Evolutionary conservation across 2,113 vertebrate species (phyloP), one percentile per base, ranked within the genome.

Genomic region (Aplodontia rufa): DNA sequence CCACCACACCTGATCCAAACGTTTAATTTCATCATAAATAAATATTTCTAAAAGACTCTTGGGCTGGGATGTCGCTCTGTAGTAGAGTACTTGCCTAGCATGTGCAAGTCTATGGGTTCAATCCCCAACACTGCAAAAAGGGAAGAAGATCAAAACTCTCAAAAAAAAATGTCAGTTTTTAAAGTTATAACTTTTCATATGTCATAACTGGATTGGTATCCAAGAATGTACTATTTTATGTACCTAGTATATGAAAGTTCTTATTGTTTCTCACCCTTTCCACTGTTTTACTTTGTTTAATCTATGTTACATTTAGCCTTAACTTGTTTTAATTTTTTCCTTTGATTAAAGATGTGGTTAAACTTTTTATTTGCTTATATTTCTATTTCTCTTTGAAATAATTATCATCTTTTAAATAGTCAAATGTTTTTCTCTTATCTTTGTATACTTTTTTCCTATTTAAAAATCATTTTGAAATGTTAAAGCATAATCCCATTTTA

Each of bases 361-460:
- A 81, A 32, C 26, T 53, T 88, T 89, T 95, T 94, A 68, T 94
- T 96, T 94, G 42, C 51, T 87, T 84, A 91, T 69, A 17, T n/a
- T 79, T 66, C 32, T 45, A 49, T 95, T 87, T 95, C 14, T 88
- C 68, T 89, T 14, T 95, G 69, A 97, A 96, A 79, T 89, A 49
- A 37, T 30, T 40, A 30, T 55, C 7, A 47, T 80, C 35, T 91
- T 75, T 74, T 62, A 62, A 96, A 80, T 78, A 92, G 69, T 42
- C 58, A 74, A 74, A 68, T 92, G 40, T 85, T 16, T 81, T 91
- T 95, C 83, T 62, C 26, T 91, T 95, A 78, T 62, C 26, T 93
- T 86, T 88, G 45, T 55, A 62, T 74, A 86, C 42, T 16, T 81
- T 82, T 81, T 55, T 92, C 8, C n/a, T 86, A 17, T 93, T 93